Evolutionary conservation across 2,888 invertebrate genomes (phyloP), one percentile per base, ranked within the genome.

Genomic region (Apamea crenata): DNA sequence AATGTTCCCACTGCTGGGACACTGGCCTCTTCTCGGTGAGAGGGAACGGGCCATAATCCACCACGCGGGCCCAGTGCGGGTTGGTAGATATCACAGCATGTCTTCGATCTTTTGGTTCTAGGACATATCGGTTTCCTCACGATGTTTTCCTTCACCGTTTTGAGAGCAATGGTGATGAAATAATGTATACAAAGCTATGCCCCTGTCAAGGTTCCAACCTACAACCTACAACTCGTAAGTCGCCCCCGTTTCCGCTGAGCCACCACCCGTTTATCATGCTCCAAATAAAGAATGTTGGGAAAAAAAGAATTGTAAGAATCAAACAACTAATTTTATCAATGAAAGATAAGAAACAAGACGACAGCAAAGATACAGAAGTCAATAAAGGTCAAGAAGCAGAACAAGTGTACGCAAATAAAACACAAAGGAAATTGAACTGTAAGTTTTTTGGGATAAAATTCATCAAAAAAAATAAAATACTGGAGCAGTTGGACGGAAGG

Each of bases 361-460:
- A 59, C 2, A 16, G 16, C 36, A n/a, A 44, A 59, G 1, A 71
- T 36, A 59, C 32, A 32, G 8, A 56, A 72, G 53, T 59, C 53
- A 36, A 59, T 63, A 65, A 61, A 76, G 29, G 10, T 32, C 63
- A 73, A 61, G 32, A 82, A 66, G 18, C 18, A 71, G n/a, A 4
- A 72, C 32, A 70, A 53, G 29, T 85, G 29, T 61, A 66, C 40
- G 50, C 53, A 86, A 82, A 68, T 81, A 65, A 71, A 82, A 66
- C 0, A 66, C 0, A 66, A 67, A 70, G 16, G 21, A 65, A 69
- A 65, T 82, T 56, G 50, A 68, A 63, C 63, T n/a, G 1, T 59
- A 53, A 59, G 59, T 65, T 87, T 72, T 77, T 73, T 74, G 21
- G 18, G 65, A 47, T 59, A 44, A 18, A 21, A 50, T 65, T 63